A percentile compares a stretch with the other conserved stretches of the same genome.
Evolutionary conservation across 2,113 vertebrate species (phyloP).

Genomic region (Phasianus colchicus): DNA sequence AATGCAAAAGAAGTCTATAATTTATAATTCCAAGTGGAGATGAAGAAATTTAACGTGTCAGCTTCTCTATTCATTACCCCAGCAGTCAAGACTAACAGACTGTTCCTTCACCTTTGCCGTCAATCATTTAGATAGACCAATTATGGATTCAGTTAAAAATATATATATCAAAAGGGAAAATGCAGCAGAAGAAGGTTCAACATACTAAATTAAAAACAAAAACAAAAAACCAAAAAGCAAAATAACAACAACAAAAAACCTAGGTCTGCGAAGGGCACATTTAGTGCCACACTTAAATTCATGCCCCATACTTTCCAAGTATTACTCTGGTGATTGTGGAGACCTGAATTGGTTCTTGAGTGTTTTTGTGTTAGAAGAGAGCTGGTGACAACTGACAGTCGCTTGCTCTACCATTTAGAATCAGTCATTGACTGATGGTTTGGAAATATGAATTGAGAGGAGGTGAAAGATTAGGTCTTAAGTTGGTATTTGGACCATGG

Average conservation of each 20-base stretch:
- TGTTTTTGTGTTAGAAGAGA: conserved; percentile 17
- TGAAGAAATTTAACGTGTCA: conserved; percentile 60
- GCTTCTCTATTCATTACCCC: conserved; percentile 54
- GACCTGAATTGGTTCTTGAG: neutral
- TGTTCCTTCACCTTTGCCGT: conserved; percentile 58
- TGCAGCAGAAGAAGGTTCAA: neutral
- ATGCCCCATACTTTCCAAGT: neutral
- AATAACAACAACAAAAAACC: too few species aligned
- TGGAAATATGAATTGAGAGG: neutral
- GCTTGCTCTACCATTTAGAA: neutral
- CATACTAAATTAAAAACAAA: neutral
- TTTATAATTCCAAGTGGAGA: conserved; percentile 60
- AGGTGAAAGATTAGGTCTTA: neutral
- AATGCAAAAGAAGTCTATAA: conserved; percentile 57
- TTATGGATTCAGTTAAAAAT: neutral
- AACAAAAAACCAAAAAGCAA: neutral
- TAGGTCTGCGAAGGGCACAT: neutral
- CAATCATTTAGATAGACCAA: conserved; percentile 38
- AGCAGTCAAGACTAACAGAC: conserved; percentile 40
- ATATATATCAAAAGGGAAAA: conserved; percentile 6
- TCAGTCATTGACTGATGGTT: neutral
- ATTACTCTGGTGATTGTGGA: conserved; percentile 25
- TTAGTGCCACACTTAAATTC: neutral
- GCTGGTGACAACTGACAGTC: neutral
- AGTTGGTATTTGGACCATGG: neutral